Evolutionary conservation across 2,888 invertebrate species (phyloP).

Genomic region (Drosophila diplacantha): DNA sequence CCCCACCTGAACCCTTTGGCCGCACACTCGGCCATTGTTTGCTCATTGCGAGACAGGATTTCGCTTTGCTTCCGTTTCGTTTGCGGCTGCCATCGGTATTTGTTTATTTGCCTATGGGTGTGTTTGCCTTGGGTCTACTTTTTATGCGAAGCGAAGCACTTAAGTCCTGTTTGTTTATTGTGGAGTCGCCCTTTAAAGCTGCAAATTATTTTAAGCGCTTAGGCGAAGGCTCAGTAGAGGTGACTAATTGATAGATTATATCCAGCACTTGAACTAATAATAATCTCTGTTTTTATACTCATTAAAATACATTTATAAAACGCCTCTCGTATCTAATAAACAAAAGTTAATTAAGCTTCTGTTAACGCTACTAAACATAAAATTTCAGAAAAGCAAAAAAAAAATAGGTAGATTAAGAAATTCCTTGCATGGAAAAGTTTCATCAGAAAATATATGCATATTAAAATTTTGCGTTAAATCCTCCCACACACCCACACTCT

Average conservation of each 20-base stretch:
- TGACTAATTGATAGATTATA: constrained; percentile 20
- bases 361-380: neutral
- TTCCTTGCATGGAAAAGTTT: constrained; percentile 16
- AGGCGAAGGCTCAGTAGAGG: neutral
- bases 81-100: constrained; percentile 50
- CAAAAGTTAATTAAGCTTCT: neutral
- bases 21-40: constrained; percentile 56
- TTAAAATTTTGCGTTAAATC: constrained; percentile 20
- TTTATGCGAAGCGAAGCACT: constrained; percentile 27
- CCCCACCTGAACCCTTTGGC: constrained; percentile 43
- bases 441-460: constrained; percentile 9
- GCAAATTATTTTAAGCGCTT: constrained; percentile 4
- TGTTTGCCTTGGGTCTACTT: constrained; percentile 50
- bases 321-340: neutral
- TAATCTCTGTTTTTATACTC: neutral
- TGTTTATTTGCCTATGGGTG: constrained; percentile 31
- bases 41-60: constrained; percentile 61
- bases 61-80: constrained; percentile 57
- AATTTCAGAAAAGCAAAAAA: neutral
- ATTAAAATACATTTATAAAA: neutral
- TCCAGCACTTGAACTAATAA: neutral
- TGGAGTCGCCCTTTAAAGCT: constrained; percentile 19
- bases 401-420: constrained; percentile 20
- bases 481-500: neutral
- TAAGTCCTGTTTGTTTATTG: constrained; percentile 45